Percentiles rank a stretch among this genome's conserved stretches.
These are phyloP conservation scores for Drosophila bunnanda DNA, from an alignment of 2,888 invertebrate genomes.

Conservation along the genomic window DNA sequence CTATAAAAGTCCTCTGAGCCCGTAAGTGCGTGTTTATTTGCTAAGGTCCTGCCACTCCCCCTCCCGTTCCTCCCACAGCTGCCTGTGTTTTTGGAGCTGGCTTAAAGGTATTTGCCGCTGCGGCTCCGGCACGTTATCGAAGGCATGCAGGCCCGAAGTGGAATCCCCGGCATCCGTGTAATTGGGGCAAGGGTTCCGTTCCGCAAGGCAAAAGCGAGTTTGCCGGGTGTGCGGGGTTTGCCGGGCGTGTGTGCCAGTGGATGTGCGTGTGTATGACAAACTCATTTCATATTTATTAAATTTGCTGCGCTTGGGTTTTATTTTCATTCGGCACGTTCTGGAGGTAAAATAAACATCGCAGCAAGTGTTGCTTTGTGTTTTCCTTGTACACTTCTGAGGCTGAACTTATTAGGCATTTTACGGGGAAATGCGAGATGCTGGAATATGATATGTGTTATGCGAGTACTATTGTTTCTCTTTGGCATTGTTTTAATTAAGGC, in stretches of 20 bases:
- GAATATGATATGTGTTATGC: slow-evolving; percentile 14
- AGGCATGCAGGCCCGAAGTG: slow-evolving; percentile 51
- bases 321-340: slow-evolving; percentile 74
- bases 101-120: slow-evolving; percentile 65
- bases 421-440: slow-evolving; percentile 7
- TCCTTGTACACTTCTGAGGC: slow-evolving; percentile 17
- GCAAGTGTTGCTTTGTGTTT: slow-evolving; percentile 24
- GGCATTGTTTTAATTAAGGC: slow-evolving; percentile 26
- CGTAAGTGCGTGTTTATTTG: slow-evolving; percentile 75
- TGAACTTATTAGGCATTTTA: slow-evolving; percentile 14
- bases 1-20: slow-evolving; percentile 54
- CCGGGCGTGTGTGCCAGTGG: slow-evolving; percentile 8
- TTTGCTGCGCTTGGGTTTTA: slow-evolving; percentile 66
- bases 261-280: slow-evolving; percentile 64
- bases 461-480: slow-evolving; percentile 6
- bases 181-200: slow-evolving; percentile 62
- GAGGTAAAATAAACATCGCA: slow-evolving; percentile 61
- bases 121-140: slow-evolving; percentile 64
- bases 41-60: slow-evolving; percentile 23
- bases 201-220: too few species aligned
- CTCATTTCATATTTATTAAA: slow-evolving; percentile 77
- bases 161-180: slow-evolving; percentile 48
- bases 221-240: slow-evolving; percentile 1
- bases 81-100: slow-evolving; percentile 36
- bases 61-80: not conserved